These are phyloP conservation scores for Octomys mimax DNA, from an alignment of 2,797 vertebrate species.

Conservation along the genomic window DNA sequence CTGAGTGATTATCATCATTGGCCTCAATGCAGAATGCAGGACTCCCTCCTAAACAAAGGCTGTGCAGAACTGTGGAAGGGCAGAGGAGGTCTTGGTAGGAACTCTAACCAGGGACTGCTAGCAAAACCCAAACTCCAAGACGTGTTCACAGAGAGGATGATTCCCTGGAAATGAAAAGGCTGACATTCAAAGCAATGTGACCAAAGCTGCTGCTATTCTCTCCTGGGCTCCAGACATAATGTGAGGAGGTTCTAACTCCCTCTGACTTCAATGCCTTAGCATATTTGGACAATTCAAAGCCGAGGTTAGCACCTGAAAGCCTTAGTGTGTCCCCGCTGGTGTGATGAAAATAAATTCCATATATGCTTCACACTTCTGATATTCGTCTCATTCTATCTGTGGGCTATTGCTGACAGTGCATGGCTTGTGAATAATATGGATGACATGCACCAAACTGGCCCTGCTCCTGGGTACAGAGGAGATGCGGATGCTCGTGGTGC, in stretches of 20 bases:
- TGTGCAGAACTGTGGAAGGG: background rate
- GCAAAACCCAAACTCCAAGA: slow-evolving; percentile 42
- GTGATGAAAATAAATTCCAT: slow-evolving; percentile 23
- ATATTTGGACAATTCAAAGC: slow-evolving; percentile 65
- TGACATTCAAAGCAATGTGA: slow-evolving; percentile 68
- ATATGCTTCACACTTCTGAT: slow-evolving; percentile 56
- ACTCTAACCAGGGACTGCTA: slow-evolving; percentile 19
- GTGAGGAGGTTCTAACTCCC: slow-evolving; percentile 41
- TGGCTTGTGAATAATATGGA: slow-evolving; percentile 65
- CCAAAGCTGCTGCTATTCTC: slow-evolving; percentile 56
- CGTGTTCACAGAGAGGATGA: background rate
- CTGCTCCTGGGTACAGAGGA: slow-evolving; percentile 57
- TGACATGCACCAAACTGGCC: background rate
- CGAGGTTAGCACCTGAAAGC: slow-evolving; percentile 58
- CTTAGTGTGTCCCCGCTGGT: slow-evolving; percentile 52
- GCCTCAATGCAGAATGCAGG: background rate
- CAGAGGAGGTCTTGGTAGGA: background rate
- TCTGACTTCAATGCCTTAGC: slow-evolving; percentile 34
- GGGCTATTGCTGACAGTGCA: slow-evolving; percentile 38
- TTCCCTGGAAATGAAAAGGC: slow-evolving; percentile 55
- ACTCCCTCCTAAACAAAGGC: slow-evolving; percentile 41
- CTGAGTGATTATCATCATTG: slow-evolving; percentile 28
- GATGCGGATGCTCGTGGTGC: slow-evolving; percentile 54
- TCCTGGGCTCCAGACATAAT: slow-evolving; percentile 45
- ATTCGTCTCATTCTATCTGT: slow-evolving; percentile 56